Base-by-base conservation (phyloP, 2,797 vertebrate genomes). In the Siniperca scherzeri region DNA sequence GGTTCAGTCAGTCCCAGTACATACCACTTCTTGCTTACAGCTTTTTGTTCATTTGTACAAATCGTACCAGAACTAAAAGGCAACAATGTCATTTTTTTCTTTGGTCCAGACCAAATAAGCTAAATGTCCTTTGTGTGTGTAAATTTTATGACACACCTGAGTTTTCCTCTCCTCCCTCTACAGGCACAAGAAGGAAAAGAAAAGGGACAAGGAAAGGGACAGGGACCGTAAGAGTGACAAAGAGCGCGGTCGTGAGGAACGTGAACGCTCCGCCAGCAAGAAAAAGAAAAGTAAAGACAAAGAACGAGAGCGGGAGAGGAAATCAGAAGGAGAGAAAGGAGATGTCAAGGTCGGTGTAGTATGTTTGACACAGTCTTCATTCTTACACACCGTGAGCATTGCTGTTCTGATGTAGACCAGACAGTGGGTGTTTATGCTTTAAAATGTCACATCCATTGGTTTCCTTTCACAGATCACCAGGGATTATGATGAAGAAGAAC, bases 401-500 rank as follows among this genome's bases (percentile, higher is more conserved):
- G 16, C 53, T 64, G 30, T 46, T 71, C 7, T 81, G 66, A 50
- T 46, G 67, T 36, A 27, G 61, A 53, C 48, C 59, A 44, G 38
- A 66, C 9, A 3, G 68, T 30, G 56, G 6, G 65, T 57, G 44
- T 48, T 55, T 11, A 16, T n/a, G 9, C 5, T 59, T 77, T 33
- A 7, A 71, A 76, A 67, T n/a, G 38, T 86, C n/a, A 33, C 38
- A 30, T 48, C 12, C 25, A 9, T 17, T 72, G 53, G 6, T 70
- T 70, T 81, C 46, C 48, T 46, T 40, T 36, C 64, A 48, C 96
- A 99, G 98, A 97, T 99, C 88, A 99, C 98, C 70, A 96, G 98
- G 90, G 97, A 99, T 92, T 99, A 99, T 0, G 98, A 99, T 1
- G 98, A 98, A 90, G 98, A 99, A 70, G 98, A 99, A 50, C 98